phyloP scores from a whole-genome alignment of 2,888 invertebrate genomes.

The Rosalia funebris region DNA sequence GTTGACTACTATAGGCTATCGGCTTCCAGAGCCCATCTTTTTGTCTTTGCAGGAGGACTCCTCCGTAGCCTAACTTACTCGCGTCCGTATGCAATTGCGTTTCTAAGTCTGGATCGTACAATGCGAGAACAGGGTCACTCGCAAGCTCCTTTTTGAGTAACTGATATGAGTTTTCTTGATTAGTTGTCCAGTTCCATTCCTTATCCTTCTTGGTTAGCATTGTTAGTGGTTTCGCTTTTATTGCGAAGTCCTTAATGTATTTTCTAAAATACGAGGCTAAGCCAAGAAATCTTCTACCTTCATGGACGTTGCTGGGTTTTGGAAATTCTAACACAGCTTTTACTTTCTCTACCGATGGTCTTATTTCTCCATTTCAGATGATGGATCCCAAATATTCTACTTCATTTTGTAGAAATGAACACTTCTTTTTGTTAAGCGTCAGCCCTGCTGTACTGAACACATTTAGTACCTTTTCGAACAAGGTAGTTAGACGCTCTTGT shows the following conservation, averaged over 20 bases:
- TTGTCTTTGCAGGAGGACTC: slow-evolving; percentile 44
- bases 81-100: slow-evolving; percentile 7
- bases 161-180: neutral
- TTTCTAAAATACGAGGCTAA: slow-evolving; percentile 31
- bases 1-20: slow-evolving; percentile 44
- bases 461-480: slow-evolving; percentile 27
- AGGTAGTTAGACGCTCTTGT: slow-evolving; percentile 26
- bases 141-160: neutral
- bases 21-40: slow-evolving; percentile 38
- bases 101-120: neutral
- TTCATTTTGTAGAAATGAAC: slow-evolving; percentile 27
- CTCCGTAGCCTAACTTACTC: slow-evolving; percentile 38
- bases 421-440: slow-evolving; percentile 36
- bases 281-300: slow-evolving; percentile 31
- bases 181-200: slow-evolving; percentile 1
- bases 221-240: slow-evolving; percentile 18
- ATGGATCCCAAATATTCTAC: slow-evolving; percentile 32
- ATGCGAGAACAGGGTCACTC: neutral
- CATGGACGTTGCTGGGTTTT: slow-evolving; percentile 23
- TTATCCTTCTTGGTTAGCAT: neutral
- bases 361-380: slow-evolving; percentile 19
- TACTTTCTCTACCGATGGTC: slow-evolving; percentile 25
- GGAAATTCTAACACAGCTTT: slow-evolving; percentile 23
- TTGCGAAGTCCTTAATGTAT: slow-evolving; percentile 27
- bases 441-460: slow-evolving; percentile 22